phyloP scores from a whole-genome alignment of 2,797 vertebrate genomes.

The Sebastes melanostomus region DNA sequence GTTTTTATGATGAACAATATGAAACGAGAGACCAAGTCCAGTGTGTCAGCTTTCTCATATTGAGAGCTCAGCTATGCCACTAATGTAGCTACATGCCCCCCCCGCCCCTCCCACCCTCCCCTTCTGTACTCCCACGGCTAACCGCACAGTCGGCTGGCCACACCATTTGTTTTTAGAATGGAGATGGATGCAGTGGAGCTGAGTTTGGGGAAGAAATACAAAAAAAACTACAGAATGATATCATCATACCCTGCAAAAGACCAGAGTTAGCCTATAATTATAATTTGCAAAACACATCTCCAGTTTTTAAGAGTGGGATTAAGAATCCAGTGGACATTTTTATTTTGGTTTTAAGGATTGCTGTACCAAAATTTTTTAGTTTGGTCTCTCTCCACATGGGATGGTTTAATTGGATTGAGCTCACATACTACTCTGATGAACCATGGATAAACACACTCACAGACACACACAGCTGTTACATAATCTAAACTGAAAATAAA shows the following conservation, averaged over 20 bases:
- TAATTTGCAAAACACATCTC: slow-evolving; percentile 79
- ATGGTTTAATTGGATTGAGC: slow-evolving; percentile 66
- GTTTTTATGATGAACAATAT: slow-evolving; percentile 82
- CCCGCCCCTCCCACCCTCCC: slow-evolving; percentile 13
- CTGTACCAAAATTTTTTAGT: slow-evolving; percentile 62
- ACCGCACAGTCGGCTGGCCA: slow-evolving; percentile 48
- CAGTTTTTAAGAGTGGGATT: slow-evolving; percentile 47
- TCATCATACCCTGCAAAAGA: slow-evolving; percentile 82
- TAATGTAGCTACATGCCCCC: slow-evolving; percentile 86
- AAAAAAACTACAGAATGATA: slow-evolving; percentile 16
- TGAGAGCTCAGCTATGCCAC: slow-evolving; percentile 99
- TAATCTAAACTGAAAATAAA: slow-evolving; percentile 94
- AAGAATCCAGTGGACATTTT: slow-evolving; percentile 46
- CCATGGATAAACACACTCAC: slow-evolving; percentile 83
- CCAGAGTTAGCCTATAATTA: slow-evolving; percentile 84
- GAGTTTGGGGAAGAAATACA: slow-evolving; percentile 43
- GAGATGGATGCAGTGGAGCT: slow-evolving; percentile 86
- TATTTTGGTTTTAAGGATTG: slow-evolving; percentile 71
- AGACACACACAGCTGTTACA: slow-evolving; percentile 80
- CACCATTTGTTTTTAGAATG: slow-evolving; percentile 84
- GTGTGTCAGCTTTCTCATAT: slow-evolving; percentile 99
- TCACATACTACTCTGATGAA: slow-evolving; percentile 63
- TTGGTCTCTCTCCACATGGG: slow-evolving; percentile 69
- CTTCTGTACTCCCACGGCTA: slow-evolving; percentile 57
- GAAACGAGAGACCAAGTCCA: slow-evolving; percentile 84